These are phyloP conservation scores for Eupleurogrammus muticus DNA, from an alignment of 2,797 vertebrate genomes.

Conservation along the genomic window DNA sequence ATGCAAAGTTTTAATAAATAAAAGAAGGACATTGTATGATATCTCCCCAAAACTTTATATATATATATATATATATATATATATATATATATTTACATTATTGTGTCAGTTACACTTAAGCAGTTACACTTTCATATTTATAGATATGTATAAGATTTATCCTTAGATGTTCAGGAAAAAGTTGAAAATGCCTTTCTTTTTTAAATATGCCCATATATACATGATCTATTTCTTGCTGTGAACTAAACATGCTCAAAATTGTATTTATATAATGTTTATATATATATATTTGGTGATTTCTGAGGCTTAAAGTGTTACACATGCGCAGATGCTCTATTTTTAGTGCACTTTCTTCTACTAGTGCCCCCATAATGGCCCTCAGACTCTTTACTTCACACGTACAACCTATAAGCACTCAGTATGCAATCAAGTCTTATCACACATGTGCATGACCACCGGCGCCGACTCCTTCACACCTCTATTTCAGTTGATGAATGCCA, in stretches of 20 bases:
- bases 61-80: too few species aligned
- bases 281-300: slow-evolving; percentile 4
- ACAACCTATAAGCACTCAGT: not conserved
- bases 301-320: too few species aligned
- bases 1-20: too few species aligned
- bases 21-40: not conserved
- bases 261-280: too few species aligned
- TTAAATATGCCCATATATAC: too few species aligned
- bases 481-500: slow-evolving; percentile 23
- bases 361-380: slow-evolving; percentile 3
- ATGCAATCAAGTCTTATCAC: slow-evolving; percentile 38
- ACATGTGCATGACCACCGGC: slow-evolving; percentile 12
- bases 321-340: slow-evolving; percentile 3
- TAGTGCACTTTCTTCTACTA: slow-evolving; percentile 6
- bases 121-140: not conserved
- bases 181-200: too few species aligned
- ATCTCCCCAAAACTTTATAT: slow-evolving; percentile 1
- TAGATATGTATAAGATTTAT: not conserved
- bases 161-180: too few species aligned
- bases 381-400: not conserved
- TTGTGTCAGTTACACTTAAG: too few species aligned
- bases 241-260: not conserved
- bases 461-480: slow-evolving; percentile 1
- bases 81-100: too few species aligned
- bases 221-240: not conserved